Percentiles rank a stretch among this genome's conserved stretches.
Evolutionary conservation across 1,140 invertebrate species (phyloP).

Genomic region (Macrotrachela quadricornifera): DNA sequence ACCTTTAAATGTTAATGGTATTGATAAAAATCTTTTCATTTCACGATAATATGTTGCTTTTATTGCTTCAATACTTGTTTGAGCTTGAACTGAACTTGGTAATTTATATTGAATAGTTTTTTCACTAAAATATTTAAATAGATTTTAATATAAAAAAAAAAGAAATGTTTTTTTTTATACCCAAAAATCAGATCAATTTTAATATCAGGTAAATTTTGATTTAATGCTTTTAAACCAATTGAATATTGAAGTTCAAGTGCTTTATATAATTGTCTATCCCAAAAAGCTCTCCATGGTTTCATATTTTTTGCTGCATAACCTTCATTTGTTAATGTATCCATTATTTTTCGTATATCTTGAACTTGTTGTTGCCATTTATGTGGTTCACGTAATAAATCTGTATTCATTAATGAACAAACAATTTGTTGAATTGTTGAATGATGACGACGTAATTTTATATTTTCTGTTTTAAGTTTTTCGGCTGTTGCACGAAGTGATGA

Average conservation of each 20-base stretch:
- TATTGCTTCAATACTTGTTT: constrained; percentile 64
- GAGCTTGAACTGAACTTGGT: constrained; percentile 36
- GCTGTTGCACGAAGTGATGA: constrained; percentile 52
- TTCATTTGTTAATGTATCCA: constrained; percentile 44
- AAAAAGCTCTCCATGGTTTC: constrained; percentile 72
- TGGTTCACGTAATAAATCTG: constrained; percentile 51
- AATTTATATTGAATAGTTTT: too few species aligned
- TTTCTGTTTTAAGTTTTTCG: constrained; percentile 47
- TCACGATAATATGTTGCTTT: constrained; percentile 66
- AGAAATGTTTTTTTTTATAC: constrained; percentile 11
- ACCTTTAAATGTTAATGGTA: constrained; percentile 64
- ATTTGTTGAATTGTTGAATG: constrained; percentile 45
- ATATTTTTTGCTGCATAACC: constrained; percentile 44
- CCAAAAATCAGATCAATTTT: constrained; percentile 55
- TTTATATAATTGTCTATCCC: constrained; percentile 82
- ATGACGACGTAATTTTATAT: constrained; percentile 43
- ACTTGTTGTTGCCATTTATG: constrained; percentile 52
- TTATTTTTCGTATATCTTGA: constrained; percentile 46
- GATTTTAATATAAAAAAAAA: too few species aligned
- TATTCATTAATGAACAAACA: constrained; percentile 42
- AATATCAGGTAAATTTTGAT: constrained; percentile 59
- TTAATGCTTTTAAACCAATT: constrained; percentile 52
- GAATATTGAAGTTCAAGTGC: constrained; percentile 70
- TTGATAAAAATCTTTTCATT: constrained; percentile 61
- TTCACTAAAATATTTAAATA: too few species aligned